phyloP scores from a whole-genome alignment of 2,888 invertebrate species.

The Plagodis dolabraria region DNA sequence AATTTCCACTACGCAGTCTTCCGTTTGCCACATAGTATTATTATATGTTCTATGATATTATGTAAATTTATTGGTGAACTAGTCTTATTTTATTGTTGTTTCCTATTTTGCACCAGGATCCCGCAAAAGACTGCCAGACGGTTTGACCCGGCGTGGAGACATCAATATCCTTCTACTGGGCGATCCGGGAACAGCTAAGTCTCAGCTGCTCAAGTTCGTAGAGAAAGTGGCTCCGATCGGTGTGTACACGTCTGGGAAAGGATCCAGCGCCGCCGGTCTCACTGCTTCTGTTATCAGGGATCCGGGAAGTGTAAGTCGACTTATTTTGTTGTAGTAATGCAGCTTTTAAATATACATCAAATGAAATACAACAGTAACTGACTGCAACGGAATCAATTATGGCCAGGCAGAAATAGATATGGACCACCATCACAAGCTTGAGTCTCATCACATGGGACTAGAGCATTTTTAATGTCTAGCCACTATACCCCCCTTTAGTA shows the following conservation, averaged over 20 bases:
- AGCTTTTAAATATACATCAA: neutral
- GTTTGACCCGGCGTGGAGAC: conserved; percentile 97
- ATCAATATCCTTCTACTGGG: conserved; percentile 97
- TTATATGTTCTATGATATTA: no score
- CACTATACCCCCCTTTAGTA: no score
- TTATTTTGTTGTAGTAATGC: neutral
- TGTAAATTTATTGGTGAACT: no score
- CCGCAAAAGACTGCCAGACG: conserved; percentile 96
- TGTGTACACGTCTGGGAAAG: conserved; percentile 99
- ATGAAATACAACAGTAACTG: no score
- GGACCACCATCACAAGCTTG: no score
- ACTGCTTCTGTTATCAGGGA: conserved; percentile 99
- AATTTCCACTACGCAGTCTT: no score
- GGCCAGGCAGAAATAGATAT: no score
- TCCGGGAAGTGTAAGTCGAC: conserved; percentile 91
- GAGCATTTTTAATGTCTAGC: no score
- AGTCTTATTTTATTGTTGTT: no score
- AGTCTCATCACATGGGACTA: no score
- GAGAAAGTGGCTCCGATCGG: conserved; percentile 97
- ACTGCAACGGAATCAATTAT: no score
- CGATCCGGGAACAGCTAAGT: conserved; percentile 99
- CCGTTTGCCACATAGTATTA: no score
- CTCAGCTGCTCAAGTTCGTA: conserved; percentile 98
- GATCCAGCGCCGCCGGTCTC: conserved; percentile 99
- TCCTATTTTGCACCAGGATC: conserved; percentile 78